Conservation (phyloP, 2,113 vertebrate species). For the Mirza zaza region DNA sequence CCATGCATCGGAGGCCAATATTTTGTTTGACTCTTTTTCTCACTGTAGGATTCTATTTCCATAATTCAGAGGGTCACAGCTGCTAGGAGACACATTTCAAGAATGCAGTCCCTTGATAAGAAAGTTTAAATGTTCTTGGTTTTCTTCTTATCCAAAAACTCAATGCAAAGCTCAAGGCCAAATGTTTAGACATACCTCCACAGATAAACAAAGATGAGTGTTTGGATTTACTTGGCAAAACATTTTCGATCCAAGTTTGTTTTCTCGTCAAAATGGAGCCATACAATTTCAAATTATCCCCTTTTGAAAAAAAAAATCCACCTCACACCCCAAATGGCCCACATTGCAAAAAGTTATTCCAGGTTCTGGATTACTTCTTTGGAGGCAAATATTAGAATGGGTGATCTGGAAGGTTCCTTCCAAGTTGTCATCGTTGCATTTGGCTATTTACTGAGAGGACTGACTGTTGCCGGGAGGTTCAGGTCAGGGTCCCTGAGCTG, state of each 20-base stretch:
- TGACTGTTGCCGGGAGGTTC: neutral
- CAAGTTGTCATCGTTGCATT: neutral
- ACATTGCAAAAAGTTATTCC: neutral
- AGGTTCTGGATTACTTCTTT: neutral
- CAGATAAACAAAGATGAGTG: neutral
- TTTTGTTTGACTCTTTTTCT: neutral
- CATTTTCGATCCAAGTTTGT: neutral
- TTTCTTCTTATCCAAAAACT: neutral
- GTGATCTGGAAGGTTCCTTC: neutral
- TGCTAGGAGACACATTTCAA: neutral
- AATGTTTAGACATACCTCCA: neutral
- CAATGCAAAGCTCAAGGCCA: constrained; percentile 27
- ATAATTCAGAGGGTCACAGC: neutral
- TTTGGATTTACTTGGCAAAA: constrained; percentile 30
- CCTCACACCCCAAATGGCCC: neutral
- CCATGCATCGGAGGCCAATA: neutral
- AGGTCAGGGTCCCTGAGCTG: neutral
- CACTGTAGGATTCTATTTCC: neutral
- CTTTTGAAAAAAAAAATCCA: neutral
- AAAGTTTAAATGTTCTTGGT: neutral
- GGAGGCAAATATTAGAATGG: neutral
- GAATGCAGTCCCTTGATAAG: neutral
- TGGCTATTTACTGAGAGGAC: neutral
- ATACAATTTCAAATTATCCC: neutral
- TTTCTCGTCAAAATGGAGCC: neutral